These are phyloP conservation scores for Hyla sarda DNA, from an alignment of 2,113 vertebrate species.

Conservation along the genomic window DNA sequence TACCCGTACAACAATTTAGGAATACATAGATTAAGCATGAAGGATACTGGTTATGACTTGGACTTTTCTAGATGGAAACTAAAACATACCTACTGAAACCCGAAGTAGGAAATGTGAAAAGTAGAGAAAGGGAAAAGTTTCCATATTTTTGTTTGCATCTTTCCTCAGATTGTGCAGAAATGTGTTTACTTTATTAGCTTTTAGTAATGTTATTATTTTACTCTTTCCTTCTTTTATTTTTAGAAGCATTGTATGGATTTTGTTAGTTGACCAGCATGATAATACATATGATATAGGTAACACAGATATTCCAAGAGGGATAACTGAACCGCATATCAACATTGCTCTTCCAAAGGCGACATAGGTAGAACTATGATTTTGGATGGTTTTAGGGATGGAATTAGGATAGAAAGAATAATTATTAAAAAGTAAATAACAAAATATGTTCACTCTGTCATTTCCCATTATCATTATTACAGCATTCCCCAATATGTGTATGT, in stretches of 20 bases:
- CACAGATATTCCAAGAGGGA: constrained; percentile 7
- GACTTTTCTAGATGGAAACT: constrained; percentile 44
- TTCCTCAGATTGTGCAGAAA: constrained; percentile 64
- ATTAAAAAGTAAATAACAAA: background rate
- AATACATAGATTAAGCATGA: constrained; percentile 58
- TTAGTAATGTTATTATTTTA: constrained; percentile 60
- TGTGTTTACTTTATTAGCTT: constrained; percentile 62
- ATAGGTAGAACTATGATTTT: background rate
- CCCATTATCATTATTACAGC: background rate
- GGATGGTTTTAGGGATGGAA: background rate
- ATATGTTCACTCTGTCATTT: background rate
- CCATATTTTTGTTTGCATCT: constrained; percentile 62
- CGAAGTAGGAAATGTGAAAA: too few species aligned
- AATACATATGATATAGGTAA: constrained; percentile 17
- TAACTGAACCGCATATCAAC: constrained; percentile 63
- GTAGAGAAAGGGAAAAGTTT: constrained; percentile 21
- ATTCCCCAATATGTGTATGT: background rate
- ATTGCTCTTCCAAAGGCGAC: background rate
- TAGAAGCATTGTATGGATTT: constrained; percentile 54
- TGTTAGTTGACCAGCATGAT: constrained; percentile 61
- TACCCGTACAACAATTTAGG: constrained; percentile 60
- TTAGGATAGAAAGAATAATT: background rate
- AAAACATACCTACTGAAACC: background rate
- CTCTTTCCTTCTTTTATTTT: constrained; percentile 35
- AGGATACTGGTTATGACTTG: constrained; percentile 48